Conservation (phyloP, 2,113 vertebrate genomes). For the Dolichotis patagonum region DNA sequence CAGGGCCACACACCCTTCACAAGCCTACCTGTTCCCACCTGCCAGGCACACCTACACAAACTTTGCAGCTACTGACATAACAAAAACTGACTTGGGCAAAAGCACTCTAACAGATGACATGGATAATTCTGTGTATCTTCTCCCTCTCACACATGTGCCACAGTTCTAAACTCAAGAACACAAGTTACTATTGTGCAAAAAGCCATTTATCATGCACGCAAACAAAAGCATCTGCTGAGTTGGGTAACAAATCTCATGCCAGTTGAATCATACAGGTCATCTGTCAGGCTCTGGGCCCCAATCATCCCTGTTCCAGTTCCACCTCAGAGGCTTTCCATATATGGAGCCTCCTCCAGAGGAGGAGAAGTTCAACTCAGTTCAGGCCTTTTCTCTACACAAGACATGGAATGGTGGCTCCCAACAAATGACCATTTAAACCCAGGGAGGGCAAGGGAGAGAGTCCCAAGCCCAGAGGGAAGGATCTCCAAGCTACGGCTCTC, state of each 20-base stretch:
- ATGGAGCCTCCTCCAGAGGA: rapidly evolving
- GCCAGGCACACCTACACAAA: neutral
- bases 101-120: neutral
- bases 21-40: neutral
- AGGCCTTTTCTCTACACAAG: neutral
- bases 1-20: neutral
- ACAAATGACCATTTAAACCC: neutral
- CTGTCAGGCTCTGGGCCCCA: neutral
- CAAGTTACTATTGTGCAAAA: neutral
- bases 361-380: neutral
- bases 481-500: rapidly evolving
- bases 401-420: neutral
- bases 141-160: neutral
- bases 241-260: neutral
- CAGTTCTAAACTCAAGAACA: neutral
- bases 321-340: neutral
- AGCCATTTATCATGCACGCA: neutral
- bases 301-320: neutral
- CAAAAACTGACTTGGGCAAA: neutral
- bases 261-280: neutral
- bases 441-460: neutral
- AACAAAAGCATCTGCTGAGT: neutral
- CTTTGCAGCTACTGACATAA: neutral
- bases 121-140: neutral
- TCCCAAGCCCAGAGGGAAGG: neutral